Evolutionary conservation across 2,113 vertebrate genomes (phyloP).

Genomic region (Thinocorus orbignyianus): DNA sequence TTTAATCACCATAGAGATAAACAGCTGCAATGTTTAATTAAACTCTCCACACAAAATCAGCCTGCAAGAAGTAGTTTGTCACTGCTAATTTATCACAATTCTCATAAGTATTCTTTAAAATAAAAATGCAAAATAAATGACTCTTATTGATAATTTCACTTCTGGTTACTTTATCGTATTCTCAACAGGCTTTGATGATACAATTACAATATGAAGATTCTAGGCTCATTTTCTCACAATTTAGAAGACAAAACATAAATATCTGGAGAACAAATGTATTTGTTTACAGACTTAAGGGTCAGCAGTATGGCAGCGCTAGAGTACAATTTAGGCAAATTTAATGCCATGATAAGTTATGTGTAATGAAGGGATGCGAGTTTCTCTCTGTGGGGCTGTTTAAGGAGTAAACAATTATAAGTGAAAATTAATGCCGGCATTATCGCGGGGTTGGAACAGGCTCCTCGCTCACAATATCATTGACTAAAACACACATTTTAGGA

Average conservation of each 20-base stretch:
- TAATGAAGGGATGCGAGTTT: slow-evolving; percentile 52
- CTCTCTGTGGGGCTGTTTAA: slow-evolving; percentile 70
- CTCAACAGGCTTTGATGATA: slow-evolving; percentile 81
- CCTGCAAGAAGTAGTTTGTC: slow-evolving; percentile 83
- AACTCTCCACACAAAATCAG: slow-evolving; percentile 86
- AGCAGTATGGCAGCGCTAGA: slow-evolving; percentile 54
- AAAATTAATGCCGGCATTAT: slow-evolving; percentile 67
- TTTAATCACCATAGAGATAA: slow-evolving; percentile 87
- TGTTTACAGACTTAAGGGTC: slow-evolving; percentile 77
- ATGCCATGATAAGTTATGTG: slow-evolving; percentile 64
- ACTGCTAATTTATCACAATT: slow-evolving; percentile 85
- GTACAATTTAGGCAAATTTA: slow-evolving; percentile 72
- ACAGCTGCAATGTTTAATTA: slow-evolving; percentile 89
- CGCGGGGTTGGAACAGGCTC: neutral
- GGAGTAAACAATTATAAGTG: slow-evolving; percentile 66
- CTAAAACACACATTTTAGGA: slow-evolving; percentile 1
- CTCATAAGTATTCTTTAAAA: slow-evolving; percentile 86
- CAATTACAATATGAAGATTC: slow-evolving; percentile 75
- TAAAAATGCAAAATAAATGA: slow-evolving; percentile 86
- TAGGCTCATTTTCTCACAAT: slow-evolving; percentile 72
- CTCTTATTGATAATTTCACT: slow-evolving; percentile 86
- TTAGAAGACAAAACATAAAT: slow-evolving; percentile 72
- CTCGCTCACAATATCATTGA: neutral
- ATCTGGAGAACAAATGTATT: slow-evolving; percentile 72
- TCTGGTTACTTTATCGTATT: slow-evolving; percentile 81